A percentile compares a stretch with the other conserved stretches of the same genome.
These are phyloP conservation scores for Anaspis maculata DNA, from an alignment of 2,888 invertebrate genomes.

Conservation along the genomic window DNA sequence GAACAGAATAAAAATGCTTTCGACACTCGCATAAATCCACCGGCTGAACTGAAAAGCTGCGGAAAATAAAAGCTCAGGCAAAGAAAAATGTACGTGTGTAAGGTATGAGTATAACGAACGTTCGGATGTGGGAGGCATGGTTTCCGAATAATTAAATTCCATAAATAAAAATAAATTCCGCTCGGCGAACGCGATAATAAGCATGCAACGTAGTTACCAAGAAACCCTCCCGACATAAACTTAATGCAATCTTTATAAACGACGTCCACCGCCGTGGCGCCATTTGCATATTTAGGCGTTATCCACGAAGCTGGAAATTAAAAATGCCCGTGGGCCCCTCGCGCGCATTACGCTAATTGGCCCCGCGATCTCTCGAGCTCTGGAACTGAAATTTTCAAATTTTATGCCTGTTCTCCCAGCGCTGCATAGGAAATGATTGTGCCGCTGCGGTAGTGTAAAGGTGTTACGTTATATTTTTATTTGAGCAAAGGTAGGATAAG, in stretches of 20 bases:
- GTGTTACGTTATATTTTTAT: no score
- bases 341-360: constrained; percentile 27
- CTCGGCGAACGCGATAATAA: constrained; percentile 34
- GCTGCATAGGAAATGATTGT: no score
- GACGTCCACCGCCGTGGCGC: constrained; percentile 13
- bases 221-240: constrained; percentile 26
- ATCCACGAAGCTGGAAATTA: constrained; percentile 24
- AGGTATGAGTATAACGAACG: no score
- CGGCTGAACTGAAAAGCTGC: no score
- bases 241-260: constrained; percentile 25
- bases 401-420: no score
- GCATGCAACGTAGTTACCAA: constrained; percentile 34
- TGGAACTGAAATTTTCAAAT: constrained; percentile 27
- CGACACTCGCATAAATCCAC: no score
- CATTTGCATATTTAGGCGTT: constrained; percentile 29
- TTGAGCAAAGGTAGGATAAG: no score
- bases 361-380: constrained; percentile 20
- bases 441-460: no score
- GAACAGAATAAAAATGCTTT: no score
- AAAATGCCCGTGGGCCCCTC: constrained; percentile 23
- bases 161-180: constrained; percentile 36
- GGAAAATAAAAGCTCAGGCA: no score
- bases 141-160: constrained; percentile 31
- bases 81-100: no score
- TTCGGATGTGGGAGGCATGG: no score